Evolutionary conservation across 2,888 invertebrate genomes (phyloP), one percentile per base, ranked within the genome.

Genomic region (Archaeoteleia sp.): DNA sequence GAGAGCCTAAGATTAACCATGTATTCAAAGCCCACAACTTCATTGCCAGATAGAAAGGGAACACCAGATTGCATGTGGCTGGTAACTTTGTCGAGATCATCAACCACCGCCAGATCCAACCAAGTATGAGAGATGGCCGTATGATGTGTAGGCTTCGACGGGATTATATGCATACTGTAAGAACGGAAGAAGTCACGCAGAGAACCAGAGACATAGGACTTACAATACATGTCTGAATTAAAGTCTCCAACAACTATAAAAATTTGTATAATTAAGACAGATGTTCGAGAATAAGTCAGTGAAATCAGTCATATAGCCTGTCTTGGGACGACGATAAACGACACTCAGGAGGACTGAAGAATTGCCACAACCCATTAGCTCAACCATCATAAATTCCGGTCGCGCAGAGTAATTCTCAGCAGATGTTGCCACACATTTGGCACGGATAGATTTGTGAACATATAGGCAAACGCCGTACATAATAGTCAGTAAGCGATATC

Each of bases 1-100:
- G n/a, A n/a, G n/a, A n/a, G n/a, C n/a, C n/a, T n/a, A n/a, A n/a
- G n/a, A n/a, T n/a, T n/a, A n/a, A n/a, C n/a, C n/a, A n/a, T n/a
- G n/a, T n/a, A n/a, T n/a, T n/a, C n/a, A n/a, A n/a, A n/a, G n/a
- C n/a, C n/a, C n/a, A n/a, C n/a, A n/a, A n/a, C n/a, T 6, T 49
- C 49, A 15, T 49, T 14, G 9, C 29, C 27, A 9, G 42, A 42
- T 1, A 53, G 23, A 23, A 53, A 42, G 14, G 20, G 42, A 5
- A 30, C 9, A 1, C 25, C 32, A 8, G 40, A 34, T 9, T 53
- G 53, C 2, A 12, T 12, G 17, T 27, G 30, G 7, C 13, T 8
- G 8, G 2, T 1, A 8, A 53, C 25, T 7, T 42, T 53, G 5
- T 23, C n/a, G 5, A 30, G 23, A 23, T 53, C 53, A 23, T 34